These are phyloP conservation scores for Noctuana brunneofusca DNA, from an alignment of 2,888 invertebrate genomes.

Conservation along the genomic window DNA sequence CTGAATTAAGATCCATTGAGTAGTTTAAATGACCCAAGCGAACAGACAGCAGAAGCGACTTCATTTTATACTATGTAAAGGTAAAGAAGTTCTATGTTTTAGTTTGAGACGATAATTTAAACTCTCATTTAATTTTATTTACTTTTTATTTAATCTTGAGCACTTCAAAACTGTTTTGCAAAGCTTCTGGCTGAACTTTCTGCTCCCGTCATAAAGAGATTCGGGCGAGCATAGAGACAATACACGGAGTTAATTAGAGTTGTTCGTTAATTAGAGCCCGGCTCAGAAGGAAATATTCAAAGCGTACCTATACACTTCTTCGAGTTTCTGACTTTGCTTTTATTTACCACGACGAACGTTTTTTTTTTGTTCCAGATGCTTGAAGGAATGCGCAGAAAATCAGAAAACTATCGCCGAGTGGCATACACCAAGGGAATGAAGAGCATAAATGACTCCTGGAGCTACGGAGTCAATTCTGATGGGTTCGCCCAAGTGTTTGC, in stretches of 20 bases:
- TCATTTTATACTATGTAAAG: too few relatives aligned
- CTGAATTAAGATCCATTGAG: too few relatives aligned
- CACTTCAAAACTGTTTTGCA: background rate
- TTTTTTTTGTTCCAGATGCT: slow-evolving; percentile 68
- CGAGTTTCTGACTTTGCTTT: background rate
- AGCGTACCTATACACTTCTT: background rate
- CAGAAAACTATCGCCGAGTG: slow-evolving; percentile 69
- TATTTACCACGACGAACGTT: background rate
- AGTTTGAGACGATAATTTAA: too few relatives aligned
- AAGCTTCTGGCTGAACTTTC: background rate
- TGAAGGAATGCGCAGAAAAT: slow-evolving; percentile 76
- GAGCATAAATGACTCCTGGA: slow-evolving; percentile 85
- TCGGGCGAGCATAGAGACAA: background rate
- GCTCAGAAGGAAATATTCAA: background rate
- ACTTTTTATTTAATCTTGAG: background rate
- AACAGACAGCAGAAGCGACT: too few relatives aligned
- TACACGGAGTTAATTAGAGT: background rate
- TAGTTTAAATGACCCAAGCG: too few relatives aligned
- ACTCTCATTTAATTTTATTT: too few relatives aligned
- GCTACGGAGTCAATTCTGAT: slow-evolving; percentile 91
- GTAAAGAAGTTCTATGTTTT: too few relatives aligned
- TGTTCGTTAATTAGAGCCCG: slow-evolving; percentile 5
- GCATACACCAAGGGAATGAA: slow-evolving; percentile 55
- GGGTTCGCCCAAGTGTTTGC: slow-evolving; percentile 85
- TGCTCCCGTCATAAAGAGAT: background rate